Conservation (phyloP, 1,140 invertebrate species). For the Bathynomus jamesi region DNA sequence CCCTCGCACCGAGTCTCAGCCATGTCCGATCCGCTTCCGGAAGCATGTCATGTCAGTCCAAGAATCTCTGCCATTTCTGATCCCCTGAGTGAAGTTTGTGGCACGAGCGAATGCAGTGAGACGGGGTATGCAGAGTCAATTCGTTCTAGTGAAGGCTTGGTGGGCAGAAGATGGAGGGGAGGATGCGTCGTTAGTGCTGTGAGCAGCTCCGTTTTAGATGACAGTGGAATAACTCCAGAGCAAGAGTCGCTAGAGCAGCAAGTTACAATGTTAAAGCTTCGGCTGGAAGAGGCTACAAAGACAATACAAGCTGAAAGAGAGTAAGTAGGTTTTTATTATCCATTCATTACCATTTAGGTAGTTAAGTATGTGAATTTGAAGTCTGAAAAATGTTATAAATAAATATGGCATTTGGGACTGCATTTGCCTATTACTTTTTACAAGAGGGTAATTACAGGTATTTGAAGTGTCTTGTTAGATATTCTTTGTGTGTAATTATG, state of each 20-base stretch:
- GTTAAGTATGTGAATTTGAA: no score
- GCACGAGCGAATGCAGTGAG: constrained; percentile 19
- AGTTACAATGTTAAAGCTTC: constrained; percentile 58
- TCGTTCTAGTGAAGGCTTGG: constrained; percentile 4
- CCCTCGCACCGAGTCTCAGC: constrained; percentile 27
- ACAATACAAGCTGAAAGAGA: constrained; percentile 62
- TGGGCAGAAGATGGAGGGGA: constrained; percentile 1
- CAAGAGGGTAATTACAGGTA: no score
- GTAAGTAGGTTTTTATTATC: constrained; percentile 52
- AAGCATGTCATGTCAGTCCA: constrained; percentile 27
- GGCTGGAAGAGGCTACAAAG: constrained; percentile 66
- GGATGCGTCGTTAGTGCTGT: neutral
- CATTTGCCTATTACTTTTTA: no score
- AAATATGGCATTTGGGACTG: no score
- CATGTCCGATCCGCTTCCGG: constrained; percentile 33
- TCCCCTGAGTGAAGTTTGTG: constrained; percentile 24
- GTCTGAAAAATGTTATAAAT: no score
- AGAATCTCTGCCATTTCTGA: constrained; percentile 31
- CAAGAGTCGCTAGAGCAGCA: constrained; percentile 55
- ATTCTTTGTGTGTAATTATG: no score
- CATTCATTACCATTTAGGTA: no score
- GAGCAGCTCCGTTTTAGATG: constrained; percentile 17
- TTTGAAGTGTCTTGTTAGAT: no score
- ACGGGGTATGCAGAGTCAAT: constrained; percentile 12
- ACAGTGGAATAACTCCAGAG: constrained; percentile 41